A percentile compares a stretch with the other conserved stretches of the same genome.
Evolutionary conservation across 2,888 invertebrate species (phyloP).

Genomic region (Chymomyza amoena): DNA sequence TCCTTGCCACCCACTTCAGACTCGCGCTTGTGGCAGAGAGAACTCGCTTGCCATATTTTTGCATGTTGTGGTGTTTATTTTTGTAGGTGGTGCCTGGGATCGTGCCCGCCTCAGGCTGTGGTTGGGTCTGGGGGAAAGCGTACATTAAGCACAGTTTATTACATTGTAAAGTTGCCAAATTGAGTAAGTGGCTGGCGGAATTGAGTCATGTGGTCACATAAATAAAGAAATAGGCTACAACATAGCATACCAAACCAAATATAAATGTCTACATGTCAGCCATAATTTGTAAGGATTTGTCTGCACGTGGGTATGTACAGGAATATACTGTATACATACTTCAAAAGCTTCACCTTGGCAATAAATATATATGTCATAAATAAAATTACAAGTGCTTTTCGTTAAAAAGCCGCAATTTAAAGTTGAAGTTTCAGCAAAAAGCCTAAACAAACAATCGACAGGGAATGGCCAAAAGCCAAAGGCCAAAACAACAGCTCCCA

Average conservation of each 20-base stretch:
- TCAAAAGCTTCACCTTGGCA: background rate
- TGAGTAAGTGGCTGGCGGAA: slow-evolving; percentile 60
- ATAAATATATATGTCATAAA: slow-evolving; percentile 50
- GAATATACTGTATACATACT: background rate
- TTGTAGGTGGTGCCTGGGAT: slow-evolving; percentile 31
- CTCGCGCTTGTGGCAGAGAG: background rate
- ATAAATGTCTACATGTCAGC: background rate
- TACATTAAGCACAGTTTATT: slow-evolving; percentile 50
- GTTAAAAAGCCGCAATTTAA: slow-evolving; percentile 17
- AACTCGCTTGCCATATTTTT: slow-evolving; percentile 2
- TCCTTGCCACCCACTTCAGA: background rate
- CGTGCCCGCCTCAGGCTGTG: slow-evolving; percentile 17
- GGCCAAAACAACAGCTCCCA: background rate
- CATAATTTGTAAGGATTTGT: slow-evolving; percentile 29
- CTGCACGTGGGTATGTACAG: slow-evolving; percentile 29
- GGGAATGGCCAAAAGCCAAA: slow-evolving; percentile 28
- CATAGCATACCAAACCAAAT: slow-evolving; percentile 3
- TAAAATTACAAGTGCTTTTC: slow-evolving; percentile 53
- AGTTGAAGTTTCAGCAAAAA: slow-evolving; percentile 23
- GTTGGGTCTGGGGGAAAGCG: background rate
- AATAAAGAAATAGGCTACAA: slow-evolving; percentile 31
- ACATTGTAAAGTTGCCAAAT: slow-evolving; percentile 61
- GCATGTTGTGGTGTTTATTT: slow-evolving; percentile 44
- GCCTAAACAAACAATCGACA: slow-evolving; percentile 64
- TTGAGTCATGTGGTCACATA: slow-evolving; percentile 66